phyloP scores from a whole-genome alignment of 2,113 vertebrate genomes.

The Typhlomys cinereus region DNA sequence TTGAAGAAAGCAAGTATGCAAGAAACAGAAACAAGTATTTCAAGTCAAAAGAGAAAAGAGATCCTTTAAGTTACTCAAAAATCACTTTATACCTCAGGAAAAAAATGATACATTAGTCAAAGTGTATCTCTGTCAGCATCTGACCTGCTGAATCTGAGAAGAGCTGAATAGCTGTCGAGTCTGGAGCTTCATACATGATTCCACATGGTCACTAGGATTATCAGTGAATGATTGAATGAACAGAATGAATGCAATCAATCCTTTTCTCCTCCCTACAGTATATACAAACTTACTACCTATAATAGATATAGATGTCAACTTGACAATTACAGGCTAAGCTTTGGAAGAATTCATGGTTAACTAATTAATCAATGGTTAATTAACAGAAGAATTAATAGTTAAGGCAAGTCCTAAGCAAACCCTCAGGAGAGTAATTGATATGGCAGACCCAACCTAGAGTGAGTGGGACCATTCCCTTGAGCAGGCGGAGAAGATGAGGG shows the following conservation, averaged over 20 bases:
- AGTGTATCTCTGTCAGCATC: constrained; percentile 91
- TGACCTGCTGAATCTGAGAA: constrained; percentile 92
- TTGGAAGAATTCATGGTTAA: no score
- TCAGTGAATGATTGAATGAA: constrained; percentile 72
- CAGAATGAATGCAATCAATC: constrained; percentile 61
- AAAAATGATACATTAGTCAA: constrained; percentile 91
- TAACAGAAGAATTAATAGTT: no score
- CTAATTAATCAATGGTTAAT: no score
- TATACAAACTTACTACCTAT: constrained; percentile 46
- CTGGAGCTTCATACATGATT: constrained; percentile 63
- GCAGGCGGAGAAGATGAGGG: no score
- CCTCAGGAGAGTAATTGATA: no score
- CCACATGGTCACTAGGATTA: constrained; percentile 65
- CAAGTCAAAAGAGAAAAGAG: constrained; percentile 95
- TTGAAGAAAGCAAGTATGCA: constrained; percentile 91
- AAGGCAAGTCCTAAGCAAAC: no score
- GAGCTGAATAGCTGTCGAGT: constrained; percentile 85
- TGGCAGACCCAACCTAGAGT: no score
- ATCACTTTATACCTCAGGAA: constrained; percentile 93
- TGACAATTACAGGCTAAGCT: no score
- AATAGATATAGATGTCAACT: no score
- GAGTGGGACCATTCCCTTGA: no score
- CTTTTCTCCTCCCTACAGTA: constrained; percentile 48
- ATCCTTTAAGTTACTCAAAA: constrained; percentile 96
- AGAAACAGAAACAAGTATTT: constrained; percentile 94